Conservation (phyloP, 2,113 vertebrate species). For the Xyliphius kryptos region DNA sequence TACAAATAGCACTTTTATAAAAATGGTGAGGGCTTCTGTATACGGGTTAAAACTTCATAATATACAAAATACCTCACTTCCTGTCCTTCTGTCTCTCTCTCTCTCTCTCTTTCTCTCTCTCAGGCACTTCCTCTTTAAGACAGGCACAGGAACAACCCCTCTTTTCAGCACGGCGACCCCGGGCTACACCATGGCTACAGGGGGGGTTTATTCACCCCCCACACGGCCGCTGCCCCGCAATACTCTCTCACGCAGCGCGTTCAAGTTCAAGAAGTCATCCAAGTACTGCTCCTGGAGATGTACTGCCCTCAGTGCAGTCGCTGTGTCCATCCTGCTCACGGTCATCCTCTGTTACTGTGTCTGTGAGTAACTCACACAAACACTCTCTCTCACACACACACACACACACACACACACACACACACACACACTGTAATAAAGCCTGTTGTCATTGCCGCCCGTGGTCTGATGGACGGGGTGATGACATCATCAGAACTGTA, state of each 20-base stretch:
- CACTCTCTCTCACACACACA: too few species aligned
- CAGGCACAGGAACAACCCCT: slow-evolving; percentile 95
- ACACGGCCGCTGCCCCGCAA: slow-evolving; percentile 92
- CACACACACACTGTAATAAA: too few species aligned
- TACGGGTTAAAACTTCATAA: background rate
- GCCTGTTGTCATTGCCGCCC: too few species aligned
- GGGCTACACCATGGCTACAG: slow-evolving; percentile 98
- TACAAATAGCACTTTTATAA: too few species aligned
- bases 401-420: too few species aligned
- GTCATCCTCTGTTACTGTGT: slow-evolving; percentile 94
- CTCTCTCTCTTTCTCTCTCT: slow-evolving; percentile 19
- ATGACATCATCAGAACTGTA: too few species aligned
- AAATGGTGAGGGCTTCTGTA: too few species aligned
- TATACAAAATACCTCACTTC: background rate
- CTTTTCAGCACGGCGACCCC: slow-evolving; percentile 97
- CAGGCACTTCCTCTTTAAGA: slow-evolving; percentile 99
- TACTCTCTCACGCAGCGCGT: slow-evolving; percentile 94
- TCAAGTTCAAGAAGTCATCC: slow-evolving; percentile 98
- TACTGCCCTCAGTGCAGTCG: slow-evolving; percentile 91
- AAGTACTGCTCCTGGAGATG: slow-evolving; percentile 99
- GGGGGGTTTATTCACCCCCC: slow-evolving; percentile 94
- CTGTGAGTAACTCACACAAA: too few species aligned
- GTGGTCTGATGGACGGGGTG: background rate
- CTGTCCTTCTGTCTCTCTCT: background rate
- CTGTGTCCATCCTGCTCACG: slow-evolving; percentile 87